These are phyloP conservation scores for Dascillus cervinus DNA, from an alignment of 2,888 invertebrate species.

Conservation along the genomic window DNA sequence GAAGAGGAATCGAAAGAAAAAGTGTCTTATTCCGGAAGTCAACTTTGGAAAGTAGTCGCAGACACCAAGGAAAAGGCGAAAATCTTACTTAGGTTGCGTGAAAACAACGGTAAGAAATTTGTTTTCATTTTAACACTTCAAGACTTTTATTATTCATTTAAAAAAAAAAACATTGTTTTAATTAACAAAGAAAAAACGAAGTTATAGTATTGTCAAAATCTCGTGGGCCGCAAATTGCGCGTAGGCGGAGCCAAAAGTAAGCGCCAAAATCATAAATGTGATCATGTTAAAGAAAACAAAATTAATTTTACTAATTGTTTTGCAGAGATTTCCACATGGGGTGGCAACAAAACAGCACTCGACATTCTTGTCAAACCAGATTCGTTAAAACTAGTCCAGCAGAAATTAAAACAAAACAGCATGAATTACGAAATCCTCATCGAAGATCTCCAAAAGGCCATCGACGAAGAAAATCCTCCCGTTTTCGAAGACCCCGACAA, in stretches of 20 bases:
- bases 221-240: no score
- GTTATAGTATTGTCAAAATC: no score
- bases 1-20: slow-evolving; percentile 8
- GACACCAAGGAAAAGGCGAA: slow-evolving; percentile 47
- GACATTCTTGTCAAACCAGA: slow-evolving; percentile 67
- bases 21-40: slow-evolving; percentile 66
- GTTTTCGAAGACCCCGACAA: slow-evolving; percentile 60
- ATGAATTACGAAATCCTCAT: slow-evolving; percentile 66
- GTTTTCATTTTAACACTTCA: no score
- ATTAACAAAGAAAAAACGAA: no score
- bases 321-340: slow-evolving; percentile 42
- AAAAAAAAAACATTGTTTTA: no score
- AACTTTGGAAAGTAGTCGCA: slow-evolving; percentile 63
- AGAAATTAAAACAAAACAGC: slow-evolving; percentile 53
- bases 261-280: no score
- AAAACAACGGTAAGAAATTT: slow-evolving; percentile 48
- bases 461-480: slow-evolving; percentile 72
- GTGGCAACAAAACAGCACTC: slow-evolving; percentile 52
- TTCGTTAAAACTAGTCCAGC: slow-evolving; percentile 55
- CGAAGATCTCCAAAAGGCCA: slow-evolving; percentile 68
- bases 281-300: no score
- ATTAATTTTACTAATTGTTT: slow-evolving; percentile 2
- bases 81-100: slow-evolving; percentile 47
- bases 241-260: no score
- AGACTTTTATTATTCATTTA: no score